A percentile compares a stretch with the other conserved stretches of the same genome.
These are phyloP conservation scores for Tuberolachnus salignus DNA, from an alignment of 2,888 invertebrate genomes.

Conservation along the genomic window DNA sequence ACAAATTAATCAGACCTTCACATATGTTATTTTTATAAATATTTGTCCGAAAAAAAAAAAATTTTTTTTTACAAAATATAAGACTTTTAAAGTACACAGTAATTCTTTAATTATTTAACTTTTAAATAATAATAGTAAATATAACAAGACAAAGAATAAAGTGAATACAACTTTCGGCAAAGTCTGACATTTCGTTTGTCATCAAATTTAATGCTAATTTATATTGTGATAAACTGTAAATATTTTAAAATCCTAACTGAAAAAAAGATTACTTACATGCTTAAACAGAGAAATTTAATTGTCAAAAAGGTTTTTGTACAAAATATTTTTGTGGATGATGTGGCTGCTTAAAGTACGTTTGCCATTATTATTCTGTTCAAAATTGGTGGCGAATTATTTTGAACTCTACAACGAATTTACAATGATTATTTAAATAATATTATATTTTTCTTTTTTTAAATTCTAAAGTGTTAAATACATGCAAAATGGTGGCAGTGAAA, in stretches of 20 bases:
- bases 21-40: slow-evolving; percentile 45
- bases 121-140: slow-evolving; percentile 34
- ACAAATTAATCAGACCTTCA: slow-evolving; percentile 50
- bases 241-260: slow-evolving; percentile 34
- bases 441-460: background rate
- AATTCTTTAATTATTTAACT: slow-evolving; percentile 44
- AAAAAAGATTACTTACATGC: slow-evolving; percentile 51
- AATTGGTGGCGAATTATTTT: slow-evolving; percentile 43
- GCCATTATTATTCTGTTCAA: slow-evolving; percentile 45
- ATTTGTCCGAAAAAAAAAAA: slow-evolving; percentile 50
- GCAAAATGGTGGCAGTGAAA: slow-evolving; percentile 52
- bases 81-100: slow-evolving; percentile 35
- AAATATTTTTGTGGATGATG: slow-evolving; percentile 45
- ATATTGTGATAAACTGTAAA: slow-evolving; percentile 35
- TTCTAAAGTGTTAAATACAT: slow-evolving; percentile 9
- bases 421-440: background rate
- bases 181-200: slow-evolving; percentile 20
- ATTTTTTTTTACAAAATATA: slow-evolving; percentile 47
- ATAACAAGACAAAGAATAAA: slow-evolving; percentile 28
- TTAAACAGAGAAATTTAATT: slow-evolving; percentile 46
- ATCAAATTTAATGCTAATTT: slow-evolving; percentile 49
- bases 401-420: slow-evolving; percentile 21
- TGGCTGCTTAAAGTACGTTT: slow-evolving; percentile 54
- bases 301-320: slow-evolving; percentile 49
- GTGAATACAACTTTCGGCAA: slow-evolving; percentile 30